A percentile compares a stretch with the other conserved stretches of the same genome.
Conservation (phyloP, 2,113 vertebrate species). For the Larimichthys crocea region DNA sequence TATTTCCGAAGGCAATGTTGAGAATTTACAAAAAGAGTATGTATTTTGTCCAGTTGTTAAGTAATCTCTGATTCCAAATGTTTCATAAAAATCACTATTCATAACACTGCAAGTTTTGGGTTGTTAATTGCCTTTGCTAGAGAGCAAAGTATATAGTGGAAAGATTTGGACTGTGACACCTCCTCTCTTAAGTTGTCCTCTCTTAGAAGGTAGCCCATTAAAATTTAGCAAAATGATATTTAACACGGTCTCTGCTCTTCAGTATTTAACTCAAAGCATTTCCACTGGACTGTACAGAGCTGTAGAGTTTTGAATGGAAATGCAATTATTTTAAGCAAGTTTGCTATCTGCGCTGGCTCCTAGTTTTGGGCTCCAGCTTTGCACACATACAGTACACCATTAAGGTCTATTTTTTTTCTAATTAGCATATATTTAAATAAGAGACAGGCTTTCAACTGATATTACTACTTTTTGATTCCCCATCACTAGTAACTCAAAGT, state of each 20-base stretch:
- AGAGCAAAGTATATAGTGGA: conserved; percentile 2
- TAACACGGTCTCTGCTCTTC: conserved; percentile 5
- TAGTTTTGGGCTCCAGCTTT: not conserved
- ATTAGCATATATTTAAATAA: not conserved
- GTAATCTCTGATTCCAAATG: not conserved
- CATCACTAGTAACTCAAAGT: not conserved
- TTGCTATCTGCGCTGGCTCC: not conserved
- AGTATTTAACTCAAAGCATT: not conserved
- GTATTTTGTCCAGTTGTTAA: not conserved
- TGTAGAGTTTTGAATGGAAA: not conserved
- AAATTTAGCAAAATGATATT: conserved; percentile 9
- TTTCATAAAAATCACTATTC: not conserved
- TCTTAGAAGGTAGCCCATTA: conserved; percentile 8
- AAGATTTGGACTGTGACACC: conserved; percentile 2
- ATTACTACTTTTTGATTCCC: not conserved
- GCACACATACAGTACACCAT: not conserved
- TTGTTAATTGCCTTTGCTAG: not conserved
- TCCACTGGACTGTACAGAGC: conserved; percentile 1
- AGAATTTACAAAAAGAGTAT: not conserved
- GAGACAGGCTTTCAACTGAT: not conserved
- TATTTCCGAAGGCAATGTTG: too few species aligned
- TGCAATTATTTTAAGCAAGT: conserved; percentile 15
- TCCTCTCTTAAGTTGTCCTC: not conserved
- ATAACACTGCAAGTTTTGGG: not conserved
- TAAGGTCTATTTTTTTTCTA: conserved; percentile 5